Base-by-base conservation (phyloP, 1,140 invertebrate genomes). In the Muscidifurax raptorellus region DNA sequence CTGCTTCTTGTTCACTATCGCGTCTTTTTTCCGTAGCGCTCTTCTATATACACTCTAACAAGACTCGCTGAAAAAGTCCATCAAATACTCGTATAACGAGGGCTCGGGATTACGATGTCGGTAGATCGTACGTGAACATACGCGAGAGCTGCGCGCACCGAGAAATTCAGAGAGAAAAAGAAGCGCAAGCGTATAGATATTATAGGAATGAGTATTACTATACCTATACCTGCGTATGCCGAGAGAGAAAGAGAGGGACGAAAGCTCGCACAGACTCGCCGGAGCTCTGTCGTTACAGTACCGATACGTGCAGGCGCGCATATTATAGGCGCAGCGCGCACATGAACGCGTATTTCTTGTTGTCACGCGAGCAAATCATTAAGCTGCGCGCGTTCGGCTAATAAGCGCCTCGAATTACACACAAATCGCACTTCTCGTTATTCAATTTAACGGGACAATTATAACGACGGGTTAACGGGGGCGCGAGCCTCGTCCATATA, bases 331-430 rank as follows among this genome's bases (percentile, higher is more conserved):
- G 52, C 80, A 47, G 32, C 15, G 10, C 74, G 12, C 52, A 44
- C 27, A n/a, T 18, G 22, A 15, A 28, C 40, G 72, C 12, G 74
- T 30, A 77, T 69, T 83, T 79, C 83, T 84, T 40, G 83, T 66
- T 85, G 78, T 81, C 78, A 85, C 83, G 83, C 83, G n/a, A 85
- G 71, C 52, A 85, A 75, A 81, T 85, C 83, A 81, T 85, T 75
- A 85, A 80, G 15, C 52, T n/a, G n/a, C 52, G n/a, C 18, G 79
- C 44, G 40, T 27, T 59, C 30, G 67, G 47, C 83, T 84, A 84
- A 84, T 84, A 84, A 80, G 83, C 83, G 77, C 77, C 83, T 80
- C 69, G 78, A 84, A 84, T 84, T 59, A 79, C 82, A 79, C 82
- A 40, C 82, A 79, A 84, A 78, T 83, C 82, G 59, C 59, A 40